phyloP scores from a whole-genome alignment of 2,113 vertebrate genomes.

The Boleophthalmus pectinirostris region DNA sequence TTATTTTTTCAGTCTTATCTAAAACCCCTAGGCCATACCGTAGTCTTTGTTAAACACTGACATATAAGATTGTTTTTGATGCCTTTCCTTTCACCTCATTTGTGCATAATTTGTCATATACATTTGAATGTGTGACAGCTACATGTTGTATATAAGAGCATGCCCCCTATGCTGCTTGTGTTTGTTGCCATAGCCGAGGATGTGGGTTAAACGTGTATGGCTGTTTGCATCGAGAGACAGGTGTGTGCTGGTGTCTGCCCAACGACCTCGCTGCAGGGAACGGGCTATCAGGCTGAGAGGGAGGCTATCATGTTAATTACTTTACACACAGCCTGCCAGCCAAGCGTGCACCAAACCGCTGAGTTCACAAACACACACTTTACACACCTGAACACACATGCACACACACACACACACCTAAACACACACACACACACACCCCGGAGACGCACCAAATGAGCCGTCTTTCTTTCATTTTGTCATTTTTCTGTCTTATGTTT shows the following conservation, averaged over 20 bases:
- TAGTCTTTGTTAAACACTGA: neutral
- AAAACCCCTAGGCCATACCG: neutral
- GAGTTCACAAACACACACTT: constrained; percentile 44
- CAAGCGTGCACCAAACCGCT: constrained; percentile 66
- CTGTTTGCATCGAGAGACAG: constrained; percentile 63
- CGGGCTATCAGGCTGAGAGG: constrained; percentile 74
- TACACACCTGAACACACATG: constrained; percentile 18
- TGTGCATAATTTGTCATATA: constrained; percentile 26
- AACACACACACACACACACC: constrained; percentile 12
- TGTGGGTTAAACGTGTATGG: constrained; percentile 47
- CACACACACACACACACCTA: constrained; percentile 11
- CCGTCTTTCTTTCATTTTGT: constrained; percentile 68
- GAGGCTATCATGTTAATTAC: constrained; percentile 79
- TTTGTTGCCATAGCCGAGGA: constrained; percentile 47
- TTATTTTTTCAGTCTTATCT: neutral
- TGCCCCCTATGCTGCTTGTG: constrained; percentile 34
- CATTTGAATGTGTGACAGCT: constrained; percentile 43
- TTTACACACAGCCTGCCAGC: constrained; percentile 73
- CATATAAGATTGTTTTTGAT: neutral
- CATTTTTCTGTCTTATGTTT: constrained; percentile 69
- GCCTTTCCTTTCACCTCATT: constrained; percentile 11
- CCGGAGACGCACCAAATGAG: constrained; percentile 34
- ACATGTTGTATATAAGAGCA: constrained; percentile 41
- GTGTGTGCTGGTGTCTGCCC: constrained; percentile 71
- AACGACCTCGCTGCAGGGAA: constrained; percentile 78